These are phyloP conservation scores for Oryzias curvinotus DNA, from an alignment of 2,113 vertebrate genomes.

Conservation along the genomic window DNA sequence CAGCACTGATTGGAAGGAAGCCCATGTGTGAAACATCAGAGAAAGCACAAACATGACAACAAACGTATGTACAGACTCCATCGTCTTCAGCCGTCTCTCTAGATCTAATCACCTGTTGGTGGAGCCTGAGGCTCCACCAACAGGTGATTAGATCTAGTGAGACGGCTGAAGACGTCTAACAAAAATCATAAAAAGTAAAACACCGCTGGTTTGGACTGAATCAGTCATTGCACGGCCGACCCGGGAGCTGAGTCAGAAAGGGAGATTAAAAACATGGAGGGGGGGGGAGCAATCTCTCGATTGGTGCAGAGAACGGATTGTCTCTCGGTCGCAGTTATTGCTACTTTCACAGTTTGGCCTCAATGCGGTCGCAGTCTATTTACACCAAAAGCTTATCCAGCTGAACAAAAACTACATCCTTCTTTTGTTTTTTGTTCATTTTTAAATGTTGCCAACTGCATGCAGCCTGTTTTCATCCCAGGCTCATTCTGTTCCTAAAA, in stretches of 20 bases:
- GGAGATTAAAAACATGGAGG: constrained; percentile 57
- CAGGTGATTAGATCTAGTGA: constrained; percentile 14
- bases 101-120: too few species aligned
- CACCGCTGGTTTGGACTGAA: constrained; percentile 70
- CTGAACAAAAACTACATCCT: too few species aligned
- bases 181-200: constrained; percentile 74
- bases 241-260: constrained; percentile 75
- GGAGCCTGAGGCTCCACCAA: constrained; percentile 11
- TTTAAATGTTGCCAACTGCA: too few species aligned
- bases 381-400: constrained; percentile 1
- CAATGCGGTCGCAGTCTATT: background rate
- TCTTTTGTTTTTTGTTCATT: too few species aligned
- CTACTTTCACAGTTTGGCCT: constrained; percentile 15
- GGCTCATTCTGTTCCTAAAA: too few species aligned
- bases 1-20: constrained; percentile 31
- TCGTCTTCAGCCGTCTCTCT: background rate
- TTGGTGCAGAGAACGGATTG: constrained; percentile 37
- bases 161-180: constrained; percentile 33
- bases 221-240: constrained; percentile 83
- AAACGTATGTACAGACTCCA: constrained; percentile 43
- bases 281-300: constrained; percentile 68
- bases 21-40: constrained; percentile 41
- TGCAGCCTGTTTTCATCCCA: too few species aligned
- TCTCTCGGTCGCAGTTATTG: constrained; percentile 51
- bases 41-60: constrained; percentile 52